phyloP scores from a whole-genome alignment of 2,113 vertebrate species.

The Butorides virescens region DNA sequence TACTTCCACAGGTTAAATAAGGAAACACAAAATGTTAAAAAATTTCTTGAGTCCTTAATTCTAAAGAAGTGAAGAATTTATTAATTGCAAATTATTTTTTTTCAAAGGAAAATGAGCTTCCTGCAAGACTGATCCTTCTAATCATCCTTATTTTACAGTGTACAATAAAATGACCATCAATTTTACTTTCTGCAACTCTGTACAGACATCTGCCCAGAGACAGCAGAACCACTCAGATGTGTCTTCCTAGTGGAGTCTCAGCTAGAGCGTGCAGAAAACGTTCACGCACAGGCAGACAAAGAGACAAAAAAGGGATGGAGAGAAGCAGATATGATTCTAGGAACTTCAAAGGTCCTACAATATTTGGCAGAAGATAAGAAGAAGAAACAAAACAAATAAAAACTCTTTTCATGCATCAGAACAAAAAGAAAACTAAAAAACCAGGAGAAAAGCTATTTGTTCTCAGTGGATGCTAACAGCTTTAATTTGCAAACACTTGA shows the following conservation, averaged over 20 bases:
- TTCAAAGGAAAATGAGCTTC: constrained; percentile 5
- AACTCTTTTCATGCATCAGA: neutral
- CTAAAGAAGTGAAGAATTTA: constrained; percentile 36
- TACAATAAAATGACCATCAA: neutral
- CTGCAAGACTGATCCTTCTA: neutral
- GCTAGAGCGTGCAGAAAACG: neutral
- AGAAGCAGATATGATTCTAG: neutral
- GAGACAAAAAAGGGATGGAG: neutral
- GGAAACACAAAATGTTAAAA: neutral
- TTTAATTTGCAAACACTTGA: neutral
- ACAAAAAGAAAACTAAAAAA: neutral
- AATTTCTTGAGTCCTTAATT: neutral
- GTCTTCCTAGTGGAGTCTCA: neutral
- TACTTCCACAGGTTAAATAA: neutral
- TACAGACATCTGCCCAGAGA: neutral
- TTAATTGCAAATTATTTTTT: neutral
- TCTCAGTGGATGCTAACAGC: neutral
- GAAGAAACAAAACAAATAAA: neutral
- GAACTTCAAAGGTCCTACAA: neutral
- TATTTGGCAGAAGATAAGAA: neutral
- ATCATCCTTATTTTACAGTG: neutral
- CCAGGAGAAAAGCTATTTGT: neutral
- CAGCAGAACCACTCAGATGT: neutral
- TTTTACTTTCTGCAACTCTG: neutral
- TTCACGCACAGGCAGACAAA: neutral